Conservation (phyloP, 1,140 invertebrate species). For the Argopecten irradians region DNA sequence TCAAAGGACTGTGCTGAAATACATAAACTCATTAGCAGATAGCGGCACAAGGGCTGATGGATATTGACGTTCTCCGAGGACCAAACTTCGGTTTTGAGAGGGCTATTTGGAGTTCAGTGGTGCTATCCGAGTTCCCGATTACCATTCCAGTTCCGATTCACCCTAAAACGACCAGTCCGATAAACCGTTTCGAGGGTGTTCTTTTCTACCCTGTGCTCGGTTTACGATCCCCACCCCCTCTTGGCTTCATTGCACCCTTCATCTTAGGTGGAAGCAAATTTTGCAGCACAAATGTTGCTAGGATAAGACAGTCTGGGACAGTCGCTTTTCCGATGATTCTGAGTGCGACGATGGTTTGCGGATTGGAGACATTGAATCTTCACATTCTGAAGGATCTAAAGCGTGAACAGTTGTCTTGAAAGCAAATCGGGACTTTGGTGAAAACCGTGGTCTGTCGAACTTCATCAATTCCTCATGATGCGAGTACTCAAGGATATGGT, state of each 20-base stretch:
- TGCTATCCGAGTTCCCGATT: constrained; percentile 58
- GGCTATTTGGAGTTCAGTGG: constrained; percentile 60
- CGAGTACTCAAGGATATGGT: constrained; percentile 54
- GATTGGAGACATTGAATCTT: constrained; percentile 31
- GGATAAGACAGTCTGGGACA: constrained; percentile 50
- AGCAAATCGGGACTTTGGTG: constrained; percentile 49
- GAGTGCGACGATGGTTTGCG: constrained; percentile 41
- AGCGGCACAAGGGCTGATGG: constrained; percentile 42
- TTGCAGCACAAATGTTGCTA: constrained; percentile 53
- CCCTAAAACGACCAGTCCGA: constrained; percentile 43
- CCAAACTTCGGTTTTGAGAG: constrained; percentile 51
- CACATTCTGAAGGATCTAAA: constrained; percentile 42
- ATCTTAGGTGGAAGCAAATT: constrained; percentile 50
- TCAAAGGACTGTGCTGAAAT: constrained; percentile 52
- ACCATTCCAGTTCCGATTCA: constrained; percentile 53
- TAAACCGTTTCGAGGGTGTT: constrained; percentile 52
- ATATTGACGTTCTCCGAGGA: constrained; percentile 53
- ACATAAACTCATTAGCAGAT: constrained; percentile 39
- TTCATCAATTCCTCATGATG: constrained; percentile 62
- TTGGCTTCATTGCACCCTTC: constrained; percentile 53
- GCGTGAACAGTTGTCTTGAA: constrained; percentile 50
- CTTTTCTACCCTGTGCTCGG: constrained; percentile 50
- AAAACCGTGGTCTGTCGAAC: neutral
- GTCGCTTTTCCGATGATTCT: constrained; percentile 44
- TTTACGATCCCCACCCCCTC: constrained; percentile 57